A percentile compares a stretch with the other conserved stretches of the same genome.
Conservation (phyloP, 2,797 vertebrate genomes). For the Lerista edwardsae region DNA sequence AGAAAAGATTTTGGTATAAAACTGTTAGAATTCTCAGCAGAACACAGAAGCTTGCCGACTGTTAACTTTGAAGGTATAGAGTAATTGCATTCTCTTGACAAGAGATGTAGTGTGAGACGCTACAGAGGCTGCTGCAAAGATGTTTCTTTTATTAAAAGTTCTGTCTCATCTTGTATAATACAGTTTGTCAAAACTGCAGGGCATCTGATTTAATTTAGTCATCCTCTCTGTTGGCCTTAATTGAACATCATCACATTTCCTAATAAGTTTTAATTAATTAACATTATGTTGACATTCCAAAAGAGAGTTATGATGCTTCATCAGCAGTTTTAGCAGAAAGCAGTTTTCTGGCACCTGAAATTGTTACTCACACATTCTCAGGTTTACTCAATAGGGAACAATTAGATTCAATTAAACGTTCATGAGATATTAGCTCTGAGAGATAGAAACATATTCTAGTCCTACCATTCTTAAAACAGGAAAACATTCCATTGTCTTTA, state of each 20-base stretch:
- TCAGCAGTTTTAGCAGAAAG: conserved; percentile 1
- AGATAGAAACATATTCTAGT: conserved; percentile 1
- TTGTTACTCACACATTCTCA: background rate
- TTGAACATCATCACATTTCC: conserved; percentile 11
- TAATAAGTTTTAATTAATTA: conserved; percentile 19
- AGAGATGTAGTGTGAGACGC: background rate
- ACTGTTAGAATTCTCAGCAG: background rate
- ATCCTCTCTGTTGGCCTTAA: background rate
- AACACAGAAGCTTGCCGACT: background rate
- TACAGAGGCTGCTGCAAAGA: background rate
- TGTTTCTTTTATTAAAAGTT: background rate
- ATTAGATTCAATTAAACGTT: conserved; percentile 25
- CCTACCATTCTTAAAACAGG: background rate
- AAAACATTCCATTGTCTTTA: background rate
- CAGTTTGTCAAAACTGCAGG: conserved; percentile 24
- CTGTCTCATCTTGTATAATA: conserved; percentile 7
- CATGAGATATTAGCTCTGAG: background rate
- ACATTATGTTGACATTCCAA: conserved; percentile 11
- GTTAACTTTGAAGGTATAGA: background rate
- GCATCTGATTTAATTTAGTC: conserved; percentile 12
- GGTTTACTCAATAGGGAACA: conserved; percentile 13
- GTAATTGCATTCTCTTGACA: background rate
- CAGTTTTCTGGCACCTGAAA: conserved; percentile 22
- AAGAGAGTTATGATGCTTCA: conserved; percentile 3
- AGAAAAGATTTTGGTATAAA: background rate